Percentiles rank a stretch among this genome's conserved stretches.
phyloP scores from a whole-genome alignment of 2,888 invertebrate species.

The Tuta absoluta region DNA sequence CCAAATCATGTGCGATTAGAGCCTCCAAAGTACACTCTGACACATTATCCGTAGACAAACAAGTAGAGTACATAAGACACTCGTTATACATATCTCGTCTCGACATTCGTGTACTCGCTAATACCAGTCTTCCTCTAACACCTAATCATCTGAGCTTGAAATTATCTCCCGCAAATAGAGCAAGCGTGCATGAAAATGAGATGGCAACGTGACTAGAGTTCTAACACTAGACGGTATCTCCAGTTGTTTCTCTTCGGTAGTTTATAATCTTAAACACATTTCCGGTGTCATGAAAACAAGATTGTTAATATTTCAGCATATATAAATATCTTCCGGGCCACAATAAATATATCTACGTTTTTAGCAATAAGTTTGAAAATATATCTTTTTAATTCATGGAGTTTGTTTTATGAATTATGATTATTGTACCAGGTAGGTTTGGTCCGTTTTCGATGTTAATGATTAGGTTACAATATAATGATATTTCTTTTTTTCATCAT shows the following conservation, averaged over 20 bases:
- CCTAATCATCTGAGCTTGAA: slow-evolving; percentile 32
- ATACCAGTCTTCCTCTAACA: slow-evolving; percentile 39
- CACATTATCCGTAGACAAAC: slow-evolving; percentile 23
- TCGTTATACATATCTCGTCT: slow-evolving; percentile 15
- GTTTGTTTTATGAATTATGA: neutral
- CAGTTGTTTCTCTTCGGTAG: neutral
- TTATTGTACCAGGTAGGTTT: neutral
- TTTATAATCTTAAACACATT: slow-evolving; percentile 9
- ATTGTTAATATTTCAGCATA: neutral
- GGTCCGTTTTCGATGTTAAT: neutral
- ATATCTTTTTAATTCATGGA: neutral
- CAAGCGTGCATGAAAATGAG: slow-evolving; percentile 10
- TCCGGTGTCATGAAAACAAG: neutral
- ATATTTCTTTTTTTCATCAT: neutral
- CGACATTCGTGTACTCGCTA: slow-evolving; percentile 35
- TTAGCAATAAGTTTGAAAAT: neutral
- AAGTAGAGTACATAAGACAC: slow-evolving; percentile 7
- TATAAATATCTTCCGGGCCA: neutral
- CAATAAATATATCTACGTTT: slow-evolving; percentile 1
- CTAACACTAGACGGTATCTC: slow-evolving; percentile 3
- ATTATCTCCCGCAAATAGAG: slow-evolving; percentile 23
- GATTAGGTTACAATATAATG: too few relatives aligned
- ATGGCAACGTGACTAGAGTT: neutral
- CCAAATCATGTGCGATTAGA: slow-evolving; percentile 17
- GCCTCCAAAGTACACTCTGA: slow-evolving; percentile 17